phyloP scores from a whole-genome alignment of 1,140 invertebrate genomes.

The Brachionus koreanus region DNA sequence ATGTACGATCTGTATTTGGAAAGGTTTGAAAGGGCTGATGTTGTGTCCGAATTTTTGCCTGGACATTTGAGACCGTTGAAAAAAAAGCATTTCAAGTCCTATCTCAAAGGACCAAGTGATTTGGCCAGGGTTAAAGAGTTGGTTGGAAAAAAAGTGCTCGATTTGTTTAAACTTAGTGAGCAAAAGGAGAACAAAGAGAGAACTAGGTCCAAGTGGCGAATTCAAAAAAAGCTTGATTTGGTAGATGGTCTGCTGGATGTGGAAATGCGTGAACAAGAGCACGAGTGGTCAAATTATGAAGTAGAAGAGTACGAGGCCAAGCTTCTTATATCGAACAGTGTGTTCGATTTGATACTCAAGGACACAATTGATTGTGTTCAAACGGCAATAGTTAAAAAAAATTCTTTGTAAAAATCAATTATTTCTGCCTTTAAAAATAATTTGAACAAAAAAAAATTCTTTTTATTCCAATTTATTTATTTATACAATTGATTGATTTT shows the following conservation, averaged over 20 bases:
- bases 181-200: slow-evolving; percentile 61
- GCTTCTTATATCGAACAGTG: slow-evolving; percentile 65
- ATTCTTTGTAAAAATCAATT: slow-evolving; percentile 8
- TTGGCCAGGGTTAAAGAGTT: slow-evolving; percentile 50
- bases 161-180: slow-evolving; percentile 60
- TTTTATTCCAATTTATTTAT: slow-evolving; percentile 5
- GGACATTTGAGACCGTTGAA: slow-evolving; percentile 61
- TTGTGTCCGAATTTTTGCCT: slow-evolving; percentile 52
- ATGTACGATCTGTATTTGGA: slow-evolving; percentile 59
- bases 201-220: slow-evolving; percentile 66
- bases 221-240: slow-evolving; percentile 67
- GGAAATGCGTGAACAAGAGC: slow-evolving; percentile 68
- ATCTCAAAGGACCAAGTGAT: slow-evolving; percentile 47
- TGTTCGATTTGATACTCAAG: slow-evolving; percentile 64
- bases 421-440: neutral
- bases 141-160: slow-evolving; percentile 53
- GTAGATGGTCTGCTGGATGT: slow-evolving; percentile 69
- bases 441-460: neutral
- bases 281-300: slow-evolving; percentile 69
- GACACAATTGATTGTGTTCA: slow-evolving; percentile 60
- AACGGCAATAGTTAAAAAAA: slow-evolving; percentile 11
- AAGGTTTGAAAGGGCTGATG: slow-evolving; percentile 47
- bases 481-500: slow-evolving; percentile 5
- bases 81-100: slow-evolving; percentile 47
- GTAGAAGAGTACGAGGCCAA: slow-evolving; percentile 68